Percentiles rank a stretch among this genome's conserved stretches.
Conservation (phyloP, 1,140 invertebrate genomes). For the Caenorhabditis brenneri region DNA sequence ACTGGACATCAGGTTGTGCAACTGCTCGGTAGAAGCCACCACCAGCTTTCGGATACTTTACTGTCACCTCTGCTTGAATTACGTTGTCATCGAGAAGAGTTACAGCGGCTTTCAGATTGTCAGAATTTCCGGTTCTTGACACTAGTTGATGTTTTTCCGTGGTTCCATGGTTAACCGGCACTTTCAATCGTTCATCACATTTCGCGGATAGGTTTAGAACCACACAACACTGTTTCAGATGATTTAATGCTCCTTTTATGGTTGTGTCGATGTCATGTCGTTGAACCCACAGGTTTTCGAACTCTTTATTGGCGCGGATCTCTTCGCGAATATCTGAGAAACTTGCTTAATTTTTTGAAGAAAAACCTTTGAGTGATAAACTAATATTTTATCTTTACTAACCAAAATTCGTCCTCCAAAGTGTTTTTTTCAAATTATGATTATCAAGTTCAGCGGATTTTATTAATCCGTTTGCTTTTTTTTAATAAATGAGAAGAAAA, state of each 20-base stretch:
- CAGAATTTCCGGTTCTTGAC: conserved; percentile 15
- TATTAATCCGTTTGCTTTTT: no score
- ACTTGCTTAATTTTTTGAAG: no score
- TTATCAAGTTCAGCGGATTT: no score
- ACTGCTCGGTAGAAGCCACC: conserved; percentile 51
- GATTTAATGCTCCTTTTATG: background rate
- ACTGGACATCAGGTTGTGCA: conserved; percentile 58
- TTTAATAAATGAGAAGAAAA: no score
- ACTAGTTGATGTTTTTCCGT: conserved; percentile 33
- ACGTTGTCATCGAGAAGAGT: conserved; percentile 56
- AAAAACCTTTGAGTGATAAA: no score
- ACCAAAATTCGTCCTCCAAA: no score
- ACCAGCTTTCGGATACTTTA: conserved; percentile 56
- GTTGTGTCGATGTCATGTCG: background rate
- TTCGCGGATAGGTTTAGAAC: conserved; percentile 31
- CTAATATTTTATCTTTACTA: no score
- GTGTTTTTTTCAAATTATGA: no score
- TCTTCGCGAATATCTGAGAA: background rate
- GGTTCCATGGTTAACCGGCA: background rate
- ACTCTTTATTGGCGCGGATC: background rate
- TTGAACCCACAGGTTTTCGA: background rate
- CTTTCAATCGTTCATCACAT: conserved; percentile 6
- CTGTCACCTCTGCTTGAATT: conserved; percentile 53
- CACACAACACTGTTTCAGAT: conserved; percentile 24
- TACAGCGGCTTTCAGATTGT: conserved; percentile 9